A percentile compares a stretch with the other conserved stretches of the same genome.
Conservation (phyloP, 2,888 invertebrate genomes). For the Agonopterix arenella region DNA sequence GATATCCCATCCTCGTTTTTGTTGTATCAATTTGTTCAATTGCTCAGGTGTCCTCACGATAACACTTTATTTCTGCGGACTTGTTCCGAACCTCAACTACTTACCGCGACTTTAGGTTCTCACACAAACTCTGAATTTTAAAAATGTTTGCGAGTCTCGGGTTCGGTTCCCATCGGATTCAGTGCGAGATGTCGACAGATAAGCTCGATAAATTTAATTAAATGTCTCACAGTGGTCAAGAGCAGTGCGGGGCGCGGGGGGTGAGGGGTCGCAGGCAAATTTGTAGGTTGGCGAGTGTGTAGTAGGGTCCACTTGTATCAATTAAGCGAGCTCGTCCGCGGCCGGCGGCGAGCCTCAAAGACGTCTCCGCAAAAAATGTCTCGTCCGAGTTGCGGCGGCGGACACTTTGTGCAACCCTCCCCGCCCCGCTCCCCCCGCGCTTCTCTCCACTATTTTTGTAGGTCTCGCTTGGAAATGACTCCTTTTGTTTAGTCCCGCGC, state of each 20-base stretch:
- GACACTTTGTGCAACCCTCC: constrained; percentile 9
- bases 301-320: constrained; percentile 44
- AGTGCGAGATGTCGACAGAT: constrained; percentile 56
- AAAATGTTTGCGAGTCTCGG: constrained; percentile 47
- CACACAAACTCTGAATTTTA: constrained; percentile 50
- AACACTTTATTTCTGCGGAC: constrained; percentile 27
- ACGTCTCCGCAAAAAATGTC: constrained; percentile 11
- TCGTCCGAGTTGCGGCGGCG: constrained; percentile 11
- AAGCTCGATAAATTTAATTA: constrained; percentile 72
- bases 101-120: constrained; percentile 27
- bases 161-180: constrained; percentile 51
- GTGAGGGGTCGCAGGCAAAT: constrained; percentile 14
- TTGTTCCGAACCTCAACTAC: constrained; percentile 1
- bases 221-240: constrained; percentile 42
- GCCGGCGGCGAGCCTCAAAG: constrained; percentile 10
- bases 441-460: constrained; percentile 7
- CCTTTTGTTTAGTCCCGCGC: constrained; percentile 9
- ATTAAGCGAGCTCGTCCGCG: constrained; percentile 40
- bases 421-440: neutral
- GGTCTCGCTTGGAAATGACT: constrained; percentile 3
- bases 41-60: constrained; percentile 30
- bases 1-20: constrained; percentile 35
- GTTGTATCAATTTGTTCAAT: constrained; percentile 38
- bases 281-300: constrained; percentile 13
- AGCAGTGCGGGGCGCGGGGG: constrained; percentile 12